These are phyloP conservation scores for Smithornis capensis DNA, from an alignment of 2,113 vertebrate genomes.

Conservation along the genomic window DNA sequence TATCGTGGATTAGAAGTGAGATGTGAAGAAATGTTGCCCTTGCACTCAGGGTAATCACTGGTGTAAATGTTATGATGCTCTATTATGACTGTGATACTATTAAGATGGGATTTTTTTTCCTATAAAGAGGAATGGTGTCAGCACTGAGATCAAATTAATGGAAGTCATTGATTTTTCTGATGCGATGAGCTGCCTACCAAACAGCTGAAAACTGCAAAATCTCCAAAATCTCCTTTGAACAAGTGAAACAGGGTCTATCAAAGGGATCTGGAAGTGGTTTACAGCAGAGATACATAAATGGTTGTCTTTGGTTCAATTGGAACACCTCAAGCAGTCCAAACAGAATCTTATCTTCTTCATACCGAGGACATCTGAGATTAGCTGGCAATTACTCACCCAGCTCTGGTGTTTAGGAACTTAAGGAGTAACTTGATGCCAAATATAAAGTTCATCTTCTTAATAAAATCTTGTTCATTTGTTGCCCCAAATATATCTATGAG, in stretches of 20 bases:
- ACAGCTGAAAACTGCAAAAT: background rate
- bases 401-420: background rate
- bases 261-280: background rate
- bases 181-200: background rate
- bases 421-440: background rate
- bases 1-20: background rate
- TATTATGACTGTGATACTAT: background rate
- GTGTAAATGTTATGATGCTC: background rate
- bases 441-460: background rate
- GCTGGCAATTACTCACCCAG: background rate
- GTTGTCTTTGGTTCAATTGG: background rate
- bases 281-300: background rate
- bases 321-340: background rate
- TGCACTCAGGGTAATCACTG: background rate
- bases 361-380: background rate
- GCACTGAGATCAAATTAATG: background rate
- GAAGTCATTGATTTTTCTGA: background rate
- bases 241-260: background rate
- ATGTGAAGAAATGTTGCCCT: background rate
- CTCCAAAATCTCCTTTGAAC: background rate
- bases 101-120: background rate
- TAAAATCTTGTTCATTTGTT: background rate
- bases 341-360: background rate
- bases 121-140: background rate
- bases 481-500: background rate